phyloP scores from a whole-genome alignment of 2,797 vertebrate species.

The Karalla daura region DNA sequence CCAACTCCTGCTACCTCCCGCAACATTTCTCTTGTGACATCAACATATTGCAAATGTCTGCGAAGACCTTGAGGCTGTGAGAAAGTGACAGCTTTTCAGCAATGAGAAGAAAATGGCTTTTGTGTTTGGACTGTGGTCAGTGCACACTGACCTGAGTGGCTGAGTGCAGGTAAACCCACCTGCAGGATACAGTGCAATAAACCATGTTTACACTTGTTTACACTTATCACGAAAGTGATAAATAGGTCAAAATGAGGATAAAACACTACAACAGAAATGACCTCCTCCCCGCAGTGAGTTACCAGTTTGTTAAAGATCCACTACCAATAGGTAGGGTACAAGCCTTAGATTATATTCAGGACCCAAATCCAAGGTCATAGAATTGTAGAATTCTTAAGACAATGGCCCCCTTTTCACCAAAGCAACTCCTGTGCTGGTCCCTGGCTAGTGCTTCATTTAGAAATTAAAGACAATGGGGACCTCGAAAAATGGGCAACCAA shows the following conservation, averaged over 20 bases:
- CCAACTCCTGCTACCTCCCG: too few relatives aligned
- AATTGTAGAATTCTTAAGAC: too few relatives aligned
- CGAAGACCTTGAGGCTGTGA: conserved; percentile 37
- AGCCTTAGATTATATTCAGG: too few relatives aligned
- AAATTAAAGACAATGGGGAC: too few relatives aligned
- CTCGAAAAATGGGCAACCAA: too few relatives aligned
- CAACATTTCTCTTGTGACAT: conserved; percentile 27
- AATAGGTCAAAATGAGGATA: conserved; percentile 10
- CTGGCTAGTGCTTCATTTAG: too few relatives aligned
- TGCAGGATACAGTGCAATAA: conserved; percentile 5
- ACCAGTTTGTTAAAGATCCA: too few relatives aligned
- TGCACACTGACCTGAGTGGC: conserved; percentile 10
- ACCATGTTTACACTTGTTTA: conserved; percentile 23
- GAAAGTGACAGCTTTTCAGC: conserved; percentile 39
- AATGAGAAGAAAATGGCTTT: conserved; percentile 15
- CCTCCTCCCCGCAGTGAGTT: background rate
- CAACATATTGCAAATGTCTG: conserved; percentile 27
- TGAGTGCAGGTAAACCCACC: conserved; percentile 16
- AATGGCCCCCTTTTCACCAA: too few relatives aligned
- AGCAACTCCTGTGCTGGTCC: too few relatives aligned
- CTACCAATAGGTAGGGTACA: too few relatives aligned
- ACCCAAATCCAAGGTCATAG: too few relatives aligned
- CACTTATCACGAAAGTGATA: background rate
- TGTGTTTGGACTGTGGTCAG: conserved; percentile 16
- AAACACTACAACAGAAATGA: background rate